Base-by-base conservation (phyloP, 2,797 vertebrate species). In the Harpagifer antarcticus region DNA sequence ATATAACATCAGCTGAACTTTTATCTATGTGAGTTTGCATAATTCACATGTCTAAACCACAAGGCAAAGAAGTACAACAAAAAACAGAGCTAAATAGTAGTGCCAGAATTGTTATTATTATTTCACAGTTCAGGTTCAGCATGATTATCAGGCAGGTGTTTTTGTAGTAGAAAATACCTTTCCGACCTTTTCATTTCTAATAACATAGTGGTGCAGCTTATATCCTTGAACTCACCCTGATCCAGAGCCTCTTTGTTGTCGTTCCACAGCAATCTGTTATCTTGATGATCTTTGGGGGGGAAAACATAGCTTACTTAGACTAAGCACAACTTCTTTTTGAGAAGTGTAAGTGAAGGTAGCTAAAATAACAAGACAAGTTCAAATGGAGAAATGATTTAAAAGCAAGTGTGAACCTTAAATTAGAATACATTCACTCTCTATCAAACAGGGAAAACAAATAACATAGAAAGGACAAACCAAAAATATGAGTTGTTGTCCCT, bases 201-300 rank as follows among this genome's bases (percentile, higher is more conserved):
- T 54, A 33, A n/a, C 4, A 57, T 37, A 42, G 16, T n/a, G 5
- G 11, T 53, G 49, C 9, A 66, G 7, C 8, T 53, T 0, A 33
- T 16, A 27, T 43, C 4, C 10, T 55, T 62, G 16, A 68, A 95
- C 96, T 90, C 93, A 99, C 97, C 96, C 87, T 96, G 95, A 90
- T 96, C 95, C 86, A 96, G 88, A 81, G 89, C 85, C 19, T 95
- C 95, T 71, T 92, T 92, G 84, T 91, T 96, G 54, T 90, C 85
- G 50, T 96, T 93, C 70, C 92, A 81, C 44, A 87, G 72, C 40
- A 86, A 74, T 65, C 76, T 81, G 66, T 82, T 81, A 60, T 92
- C 91, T 82, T 92, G 91, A 84, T 66, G 84, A 76, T 86, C 93
- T 95, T 84, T 69, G 23, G 37, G 44, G 19, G n/a, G 27, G 3